Base-by-base conservation (phyloP, 2,888 invertebrate species). In the Polylopha cassiicola region DNA sequence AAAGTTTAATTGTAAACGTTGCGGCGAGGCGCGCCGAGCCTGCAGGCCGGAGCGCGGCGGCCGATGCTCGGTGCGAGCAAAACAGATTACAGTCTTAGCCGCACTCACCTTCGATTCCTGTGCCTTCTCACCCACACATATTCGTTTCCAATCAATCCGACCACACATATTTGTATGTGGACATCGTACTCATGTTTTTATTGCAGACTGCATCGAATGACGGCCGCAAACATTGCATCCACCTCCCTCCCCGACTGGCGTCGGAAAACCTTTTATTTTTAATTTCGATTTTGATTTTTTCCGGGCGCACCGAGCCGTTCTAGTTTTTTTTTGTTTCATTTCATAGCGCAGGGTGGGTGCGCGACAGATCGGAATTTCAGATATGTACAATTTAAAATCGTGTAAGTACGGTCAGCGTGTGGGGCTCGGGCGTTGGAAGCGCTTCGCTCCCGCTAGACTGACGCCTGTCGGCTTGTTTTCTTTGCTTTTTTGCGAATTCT, bases 361-460 rank as follows among this genome's bases (percentile, higher is more conserved):
- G 81, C 81, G 84, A 84, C 85, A 77, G 84, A 84, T 84, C 78
- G 85, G 85, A 85, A 85, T 85, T 85, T 80, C 80, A 82, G 82
- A 84, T 84, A 85, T 85, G 85, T 85, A 84, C 85, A 85, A 85
- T 85, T 85, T 85, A 85, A 85, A 85, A 85, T 84, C 76, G 85
- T 84, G 84, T 85, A 84, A 85, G 85, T 84, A 79, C 82, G 85
- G 84, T 81, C 82, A 82, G 78, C 71, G 62, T 57, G 65, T 34
- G 44, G 39, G 33, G 32, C 38, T 15, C 39, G 48, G 46, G 51
- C 45, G 54, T 62, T 62, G 62, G 60, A 55, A 56, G 61, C 61
- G 66, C 58, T 56, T 50, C 64, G 57, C 62, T 62, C 61, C 63
- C 78, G 75, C 73, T 78, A 79, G 82, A 84, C 80, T 85, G 85